Evolutionary conservation across 2,113 vertebrate genomes (phyloP).

Genomic region (Cryptotis parvus): DNA sequence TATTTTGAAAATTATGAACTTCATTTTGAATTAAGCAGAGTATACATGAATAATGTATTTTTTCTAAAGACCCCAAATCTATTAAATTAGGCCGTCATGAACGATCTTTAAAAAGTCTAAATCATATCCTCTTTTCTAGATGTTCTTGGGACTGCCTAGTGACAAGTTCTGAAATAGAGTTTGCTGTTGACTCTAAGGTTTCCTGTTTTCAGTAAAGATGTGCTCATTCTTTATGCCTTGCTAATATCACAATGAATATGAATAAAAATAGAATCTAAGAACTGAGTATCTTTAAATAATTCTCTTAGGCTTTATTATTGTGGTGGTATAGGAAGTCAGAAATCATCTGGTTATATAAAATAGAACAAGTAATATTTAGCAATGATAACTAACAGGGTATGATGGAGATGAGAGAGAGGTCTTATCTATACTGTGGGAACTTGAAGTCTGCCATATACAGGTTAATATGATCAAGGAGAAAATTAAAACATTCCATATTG

Average conservation of each 20-base stretch:
- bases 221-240: neutral
- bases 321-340: neutral
- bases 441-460: neutral
- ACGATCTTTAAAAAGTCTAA: neutral
- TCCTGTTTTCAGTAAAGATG: neutral
- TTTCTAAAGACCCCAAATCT: neutral
- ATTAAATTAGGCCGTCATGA: neutral
- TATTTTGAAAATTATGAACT: slow-evolving; percentile 33
- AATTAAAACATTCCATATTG: neutral
- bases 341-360: slow-evolving; percentile 16
- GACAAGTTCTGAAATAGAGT: slow-evolving; percentile 1
- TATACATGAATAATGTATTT: neutral
- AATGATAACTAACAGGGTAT: neutral
- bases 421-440: neutral
- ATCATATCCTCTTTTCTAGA: neutral
- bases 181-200: neutral
- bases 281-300: neutral
- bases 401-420: neutral
- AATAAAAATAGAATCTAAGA: neutral
- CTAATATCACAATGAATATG: neutral
- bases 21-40: neutral
- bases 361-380: slow-evolving; percentile 34
- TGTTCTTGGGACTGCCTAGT: neutral
- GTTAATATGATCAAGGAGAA: neutral
- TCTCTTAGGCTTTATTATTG: neutral